Evolutionary conservation across 2,113 vertebrate species (phyloP).

Genomic region (Bujurquina vittata): DNA sequence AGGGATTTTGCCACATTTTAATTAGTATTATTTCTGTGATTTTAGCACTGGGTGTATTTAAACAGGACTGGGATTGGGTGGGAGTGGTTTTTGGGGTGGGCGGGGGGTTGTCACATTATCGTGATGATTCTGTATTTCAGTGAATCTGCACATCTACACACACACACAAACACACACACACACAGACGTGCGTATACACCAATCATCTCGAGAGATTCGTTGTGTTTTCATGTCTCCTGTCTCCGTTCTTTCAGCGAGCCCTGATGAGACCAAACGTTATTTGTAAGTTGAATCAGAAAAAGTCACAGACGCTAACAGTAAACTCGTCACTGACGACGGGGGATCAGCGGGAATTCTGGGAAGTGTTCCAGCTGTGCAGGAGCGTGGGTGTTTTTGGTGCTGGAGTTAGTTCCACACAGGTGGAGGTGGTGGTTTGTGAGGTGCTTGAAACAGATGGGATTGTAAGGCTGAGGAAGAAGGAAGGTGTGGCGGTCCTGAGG

Average conservation of each 20-base stretch:
- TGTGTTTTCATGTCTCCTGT: constrained; percentile 20
- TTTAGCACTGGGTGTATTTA: constrained; percentile 50
- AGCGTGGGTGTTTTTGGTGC: neutral
- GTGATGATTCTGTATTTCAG: constrained; percentile 50
- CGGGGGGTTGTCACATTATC: constrained; percentile 33
- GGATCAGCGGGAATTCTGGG: neutral
- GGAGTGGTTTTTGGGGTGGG: neutral
- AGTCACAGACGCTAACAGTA: neutral
- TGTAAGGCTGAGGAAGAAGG: neutral
- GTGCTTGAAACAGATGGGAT: neutral
- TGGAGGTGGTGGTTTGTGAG: neutral
- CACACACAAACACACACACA: constrained; percentile 24
- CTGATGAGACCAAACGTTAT: constrained; percentile 47
- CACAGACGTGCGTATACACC: neutral
- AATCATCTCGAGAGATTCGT: neutral
- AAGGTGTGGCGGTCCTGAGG: neutral
- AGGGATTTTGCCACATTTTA: constrained; percentile 60
- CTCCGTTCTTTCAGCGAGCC: constrained; percentile 5
- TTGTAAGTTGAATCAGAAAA: neutral
- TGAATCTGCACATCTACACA: constrained; percentile 48
- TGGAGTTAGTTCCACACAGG: neutral
- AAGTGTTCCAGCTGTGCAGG: neutral
- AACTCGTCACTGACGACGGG: neutral
- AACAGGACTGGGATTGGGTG: neutral
- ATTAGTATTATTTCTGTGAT: constrained; percentile 56